These are phyloP conservation scores for Luperina testacea DNA, from an alignment of 2,888 invertebrate genomes.

Conservation along the genomic window DNA sequence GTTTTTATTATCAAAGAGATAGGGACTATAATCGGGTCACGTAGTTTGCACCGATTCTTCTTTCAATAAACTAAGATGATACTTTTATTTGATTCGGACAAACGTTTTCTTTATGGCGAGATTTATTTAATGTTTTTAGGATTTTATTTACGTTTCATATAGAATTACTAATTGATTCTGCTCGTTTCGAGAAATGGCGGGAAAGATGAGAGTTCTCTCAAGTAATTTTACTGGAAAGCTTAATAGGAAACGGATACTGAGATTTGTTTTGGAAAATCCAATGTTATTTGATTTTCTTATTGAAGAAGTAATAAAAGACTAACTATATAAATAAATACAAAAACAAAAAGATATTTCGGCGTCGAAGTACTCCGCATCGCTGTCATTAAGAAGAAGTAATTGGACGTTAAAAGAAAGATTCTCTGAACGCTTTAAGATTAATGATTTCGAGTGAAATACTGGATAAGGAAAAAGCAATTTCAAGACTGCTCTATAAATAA, in stretches of 20 bases:
- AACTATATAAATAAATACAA: too few species aligned
- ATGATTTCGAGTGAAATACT: slow-evolving; percentile 13
- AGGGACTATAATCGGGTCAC: slow-evolving; percentile 59
- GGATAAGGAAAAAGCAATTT: slow-evolving; percentile 8
- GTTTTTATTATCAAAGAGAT: slow-evolving; percentile 59
- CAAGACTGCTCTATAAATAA: slow-evolving; percentile 9
- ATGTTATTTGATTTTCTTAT: slow-evolving; percentile 40
- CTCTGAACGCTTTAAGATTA: slow-evolving; percentile 17
- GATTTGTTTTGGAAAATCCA: slow-evolving; percentile 28
- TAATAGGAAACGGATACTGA: slow-evolving; percentile 53
- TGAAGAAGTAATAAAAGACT: slow-evolving; percentile 21
- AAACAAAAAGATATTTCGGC: too few species aligned
- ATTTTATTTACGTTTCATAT: slow-evolving; percentile 56
- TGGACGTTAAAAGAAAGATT: slow-evolving; percentile 26
- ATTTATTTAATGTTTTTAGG: slow-evolving; percentile 55
- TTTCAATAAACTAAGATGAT: slow-evolving; percentile 67
- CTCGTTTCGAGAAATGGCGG: slow-evolving; percentile 30
- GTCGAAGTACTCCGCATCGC: too few species aligned
- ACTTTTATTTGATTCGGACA: slow-evolving; percentile 68
- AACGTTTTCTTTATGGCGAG: slow-evolving; percentile 60
- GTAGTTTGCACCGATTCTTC: slow-evolving; percentile 53
- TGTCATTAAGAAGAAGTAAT: slow-evolving; percentile 25
- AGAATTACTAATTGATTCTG: slow-evolving; percentile 64
- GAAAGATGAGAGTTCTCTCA: slow-evolving; percentile 18
- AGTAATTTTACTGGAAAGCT: slow-evolving; percentile 44